A percentile compares a stretch with the other conserved stretches of the same genome.
Conservation (phyloP, 2,113 vertebrate genomes). For the Pygoscelis antarcticus region DNA sequence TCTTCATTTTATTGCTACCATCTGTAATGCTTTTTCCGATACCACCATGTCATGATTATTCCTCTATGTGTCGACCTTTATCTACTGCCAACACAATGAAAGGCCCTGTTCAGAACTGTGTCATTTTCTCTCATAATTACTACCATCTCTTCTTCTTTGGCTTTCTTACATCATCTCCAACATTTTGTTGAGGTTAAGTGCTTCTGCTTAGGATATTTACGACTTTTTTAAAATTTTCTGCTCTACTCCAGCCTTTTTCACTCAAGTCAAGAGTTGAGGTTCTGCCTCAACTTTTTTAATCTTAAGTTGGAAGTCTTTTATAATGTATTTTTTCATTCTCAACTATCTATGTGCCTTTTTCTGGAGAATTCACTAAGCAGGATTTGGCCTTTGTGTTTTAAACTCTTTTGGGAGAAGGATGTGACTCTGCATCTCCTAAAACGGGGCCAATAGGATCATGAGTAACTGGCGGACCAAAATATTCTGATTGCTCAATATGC, state of each 20-base stretch:
- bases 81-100: background rate
- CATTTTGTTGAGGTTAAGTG: background rate
- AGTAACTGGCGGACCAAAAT: background rate
- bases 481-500: background rate
- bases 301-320: background rate
- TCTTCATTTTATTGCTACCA: background rate
- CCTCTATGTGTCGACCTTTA: background rate
- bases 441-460: background rate
- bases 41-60: background rate
- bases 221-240: background rate
- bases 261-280: background rate
- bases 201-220: background rate
- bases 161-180: background rate
- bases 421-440: background rate
- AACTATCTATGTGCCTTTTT: background rate
- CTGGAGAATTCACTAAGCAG: background rate
- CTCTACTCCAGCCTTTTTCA: background rate
- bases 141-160: background rate
- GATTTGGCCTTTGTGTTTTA: background rate
- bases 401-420: background rate
- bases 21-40: background rate
- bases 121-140: background rate
- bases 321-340: background rate
- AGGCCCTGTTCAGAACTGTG: background rate
- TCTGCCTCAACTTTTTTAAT: background rate